These are phyloP conservation scores for Squalus acanthias DNA, from an alignment of 2,797 vertebrate species.

Conservation along the genomic window DNA sequence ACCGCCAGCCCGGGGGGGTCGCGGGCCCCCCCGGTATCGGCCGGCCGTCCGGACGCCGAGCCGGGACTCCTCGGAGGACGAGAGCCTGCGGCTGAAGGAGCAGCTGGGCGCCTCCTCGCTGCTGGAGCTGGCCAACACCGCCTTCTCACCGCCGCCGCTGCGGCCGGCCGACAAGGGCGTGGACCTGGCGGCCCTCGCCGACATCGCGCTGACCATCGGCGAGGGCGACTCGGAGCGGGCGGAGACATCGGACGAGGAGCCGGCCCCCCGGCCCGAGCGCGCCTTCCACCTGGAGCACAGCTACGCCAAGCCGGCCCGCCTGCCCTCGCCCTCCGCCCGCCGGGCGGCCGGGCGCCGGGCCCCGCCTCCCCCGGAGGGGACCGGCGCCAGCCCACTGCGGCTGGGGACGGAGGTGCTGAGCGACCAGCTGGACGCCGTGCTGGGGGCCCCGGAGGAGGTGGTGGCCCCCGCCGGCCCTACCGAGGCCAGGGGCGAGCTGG, in stretches of 20 bases:
- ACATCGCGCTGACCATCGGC: constrained; percentile 51
- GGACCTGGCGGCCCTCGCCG: constrained; percentile 54
- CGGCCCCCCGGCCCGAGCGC: constrained; percentile 57
- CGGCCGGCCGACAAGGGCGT: constrained; percentile 59
- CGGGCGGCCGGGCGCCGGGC: constrained; percentile 55
- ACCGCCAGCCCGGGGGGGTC: constrained; percentile 53
- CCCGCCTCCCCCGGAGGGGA: constrained; percentile 63
- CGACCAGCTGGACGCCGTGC: constrained; percentile 42
- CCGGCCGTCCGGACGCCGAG: constrained; percentile 32
- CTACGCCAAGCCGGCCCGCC: constrained; percentile 79
- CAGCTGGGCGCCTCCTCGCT: constrained; percentile 65
- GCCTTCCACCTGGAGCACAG: constrained; percentile 58
- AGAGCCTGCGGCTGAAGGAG: constrained; percentile 56
- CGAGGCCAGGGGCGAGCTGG: constrained; percentile 40
- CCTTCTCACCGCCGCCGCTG: constrained; percentile 41
- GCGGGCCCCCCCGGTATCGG: constrained; percentile 48
- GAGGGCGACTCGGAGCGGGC: neutral
- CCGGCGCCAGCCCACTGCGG: no score
- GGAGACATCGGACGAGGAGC: constrained; percentile 42
- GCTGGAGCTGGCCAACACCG: constrained; percentile 58
- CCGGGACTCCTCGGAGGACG: neutral
- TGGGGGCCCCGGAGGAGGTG: constrained; percentile 71
- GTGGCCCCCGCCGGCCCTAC: constrained; percentile 55
- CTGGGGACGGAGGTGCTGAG: constrained; percentile 63
- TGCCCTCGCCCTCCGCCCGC: constrained; percentile 76